Evolutionary conservation across 2,888 invertebrate genomes (phyloP).

Genomic region (Trypoxylon attenuatum): DNA sequence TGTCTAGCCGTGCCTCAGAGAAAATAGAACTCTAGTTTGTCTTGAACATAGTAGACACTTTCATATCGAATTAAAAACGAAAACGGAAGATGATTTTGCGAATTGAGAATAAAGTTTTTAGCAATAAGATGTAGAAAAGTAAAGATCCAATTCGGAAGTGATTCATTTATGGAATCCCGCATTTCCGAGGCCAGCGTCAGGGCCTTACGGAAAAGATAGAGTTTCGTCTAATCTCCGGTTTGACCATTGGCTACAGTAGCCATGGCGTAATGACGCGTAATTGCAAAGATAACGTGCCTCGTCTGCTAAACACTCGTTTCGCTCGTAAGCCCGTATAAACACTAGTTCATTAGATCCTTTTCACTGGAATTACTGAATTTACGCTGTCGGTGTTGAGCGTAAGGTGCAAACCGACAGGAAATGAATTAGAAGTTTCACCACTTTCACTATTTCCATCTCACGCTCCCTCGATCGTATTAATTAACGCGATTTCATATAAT

Average conservation of each 20-base stretch:
- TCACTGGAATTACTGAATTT: neutral
- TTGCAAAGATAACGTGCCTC: neutral
- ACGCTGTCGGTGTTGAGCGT: neutral
- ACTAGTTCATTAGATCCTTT: neutral
- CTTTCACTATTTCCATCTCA: neutral
- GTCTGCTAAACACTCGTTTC: neutral
- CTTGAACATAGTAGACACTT: no score
- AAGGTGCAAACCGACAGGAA: neutral
- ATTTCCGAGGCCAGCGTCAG: neutral
- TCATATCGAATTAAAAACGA: neutral
- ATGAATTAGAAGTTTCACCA: neutral
- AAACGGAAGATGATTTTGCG: no score
- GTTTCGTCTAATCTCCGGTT: slow-evolving; percentile 9
- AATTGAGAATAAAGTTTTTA: no score
- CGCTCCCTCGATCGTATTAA: neutral
- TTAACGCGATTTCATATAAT: neutral
- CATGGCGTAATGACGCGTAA: neutral
- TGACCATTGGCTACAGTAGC: neutral
- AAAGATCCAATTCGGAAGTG: slow-evolving; percentile 13
- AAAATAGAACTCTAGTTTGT: no score
- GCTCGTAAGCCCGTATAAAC: neutral
- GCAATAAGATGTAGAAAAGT: slow-evolving; percentile 30
- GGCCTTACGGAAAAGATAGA: neutral
- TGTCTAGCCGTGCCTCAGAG: no score
- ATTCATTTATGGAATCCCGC: neutral